These are phyloP conservation scores for Trimorus sp. DNA, from an alignment of 2,888 invertebrate species.

Conservation along the genomic window DNA sequence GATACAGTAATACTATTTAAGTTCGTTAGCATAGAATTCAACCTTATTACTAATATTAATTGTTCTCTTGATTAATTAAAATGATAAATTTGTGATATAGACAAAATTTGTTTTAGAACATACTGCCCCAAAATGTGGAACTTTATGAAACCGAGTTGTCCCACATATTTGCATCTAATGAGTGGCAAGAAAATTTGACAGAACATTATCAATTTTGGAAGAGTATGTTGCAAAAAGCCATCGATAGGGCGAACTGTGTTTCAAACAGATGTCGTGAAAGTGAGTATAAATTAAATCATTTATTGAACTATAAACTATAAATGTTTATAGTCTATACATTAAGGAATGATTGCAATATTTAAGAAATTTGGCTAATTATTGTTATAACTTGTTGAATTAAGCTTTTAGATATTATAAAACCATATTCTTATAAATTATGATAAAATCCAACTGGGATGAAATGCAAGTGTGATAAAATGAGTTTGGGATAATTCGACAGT, in stretches of 20 bases:
- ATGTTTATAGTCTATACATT: too few relatives aligned
- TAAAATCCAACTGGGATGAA: too few relatives aligned
- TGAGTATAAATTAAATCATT: conserved; percentile 61
- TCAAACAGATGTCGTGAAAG: conserved; percentile 70
- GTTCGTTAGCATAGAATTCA: too few relatives aligned
- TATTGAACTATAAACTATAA: too few relatives aligned
- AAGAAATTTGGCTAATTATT: too few relatives aligned
- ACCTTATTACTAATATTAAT: too few relatives aligned
- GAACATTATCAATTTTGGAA: conserved; percentile 74
- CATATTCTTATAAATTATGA: too few relatives aligned
- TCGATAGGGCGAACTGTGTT: conserved; percentile 73
- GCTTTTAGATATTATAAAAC: too few relatives aligned
- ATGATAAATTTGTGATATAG: background rate
- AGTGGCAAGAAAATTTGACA: conserved; percentile 70
- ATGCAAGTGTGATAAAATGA: too few relatives aligned
- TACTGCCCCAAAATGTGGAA: conserved; percentile 72
- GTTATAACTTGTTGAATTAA: too few relatives aligned
- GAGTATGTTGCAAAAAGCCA: conserved; percentile 73
- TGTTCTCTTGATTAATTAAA: background rate
- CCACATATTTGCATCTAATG: conserved; percentile 67
- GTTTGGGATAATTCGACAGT: too few relatives aligned
- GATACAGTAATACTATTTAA: conserved; percentile 2
- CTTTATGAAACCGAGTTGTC: conserved; percentile 75
- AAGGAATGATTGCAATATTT: too few relatives aligned
- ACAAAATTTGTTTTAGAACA: conserved; percentile 68